A percentile compares a stretch with the other conserved stretches of the same genome.
phyloP scores from a whole-genome alignment of 2,888 invertebrate genomes.

The Cryptophagus acutangulus region DNA sequence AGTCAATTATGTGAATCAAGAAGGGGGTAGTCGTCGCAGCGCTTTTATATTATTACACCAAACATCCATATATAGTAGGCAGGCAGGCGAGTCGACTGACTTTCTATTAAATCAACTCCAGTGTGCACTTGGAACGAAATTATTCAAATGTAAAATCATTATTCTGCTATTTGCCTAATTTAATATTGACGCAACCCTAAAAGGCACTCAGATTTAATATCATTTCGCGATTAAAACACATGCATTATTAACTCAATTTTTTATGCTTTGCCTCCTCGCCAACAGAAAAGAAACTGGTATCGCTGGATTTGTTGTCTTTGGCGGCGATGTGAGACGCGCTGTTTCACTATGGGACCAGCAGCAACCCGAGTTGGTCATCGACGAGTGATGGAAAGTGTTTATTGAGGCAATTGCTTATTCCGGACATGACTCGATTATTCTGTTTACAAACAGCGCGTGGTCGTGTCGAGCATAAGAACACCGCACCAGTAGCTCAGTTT shows the following conservation, averaged over 20 bases:
- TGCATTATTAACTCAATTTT: too few relatives aligned
- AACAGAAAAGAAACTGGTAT: too few relatives aligned
- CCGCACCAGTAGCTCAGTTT: constrained; percentile 19
- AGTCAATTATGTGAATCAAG: constrained; percentile 46
- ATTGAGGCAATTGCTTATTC: constrained; percentile 40
- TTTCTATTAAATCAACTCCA: constrained; percentile 36
- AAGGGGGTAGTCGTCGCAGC: constrained; percentile 24
- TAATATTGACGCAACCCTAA: too few relatives aligned
- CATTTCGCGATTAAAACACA: too few relatives aligned
- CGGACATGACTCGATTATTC: constrained; percentile 44
- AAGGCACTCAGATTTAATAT: too few relatives aligned
- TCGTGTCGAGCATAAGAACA: constrained; percentile 42
- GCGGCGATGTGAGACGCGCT: too few relatives aligned
- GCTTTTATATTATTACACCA: constrained; percentile 23
- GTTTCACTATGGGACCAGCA: too few relatives aligned
- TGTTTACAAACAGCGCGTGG: constrained; percentile 45
- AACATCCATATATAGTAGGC: constrained; percentile 19
- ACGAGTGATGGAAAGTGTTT: constrained; percentile 12
- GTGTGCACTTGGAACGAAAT: constrained; percentile 28
- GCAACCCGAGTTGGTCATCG: too few relatives aligned
- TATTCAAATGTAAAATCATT: constrained; percentile 38
- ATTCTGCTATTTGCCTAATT: constrained; percentile 17
- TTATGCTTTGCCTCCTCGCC: too few relatives aligned
- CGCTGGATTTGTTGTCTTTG: too few relatives aligned
- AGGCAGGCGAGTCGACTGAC: constrained; percentile 12